These are phyloP conservation scores for Netelia virgata DNA, from an alignment of 2,888 invertebrate species.

Conservation along the genomic window DNA sequence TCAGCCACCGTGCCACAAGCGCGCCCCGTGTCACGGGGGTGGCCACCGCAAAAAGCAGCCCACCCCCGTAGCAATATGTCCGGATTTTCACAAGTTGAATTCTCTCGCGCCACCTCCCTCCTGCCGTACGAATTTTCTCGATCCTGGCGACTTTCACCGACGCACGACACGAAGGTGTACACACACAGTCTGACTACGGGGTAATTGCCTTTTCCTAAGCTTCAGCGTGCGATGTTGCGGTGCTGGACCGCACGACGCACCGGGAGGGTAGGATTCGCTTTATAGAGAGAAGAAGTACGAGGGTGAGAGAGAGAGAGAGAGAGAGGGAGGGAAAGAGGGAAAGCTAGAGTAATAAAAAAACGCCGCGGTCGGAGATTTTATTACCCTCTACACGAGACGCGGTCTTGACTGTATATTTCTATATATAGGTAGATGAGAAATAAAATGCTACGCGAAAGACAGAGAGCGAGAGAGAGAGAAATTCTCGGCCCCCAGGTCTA, in stretches of 20 bases:
- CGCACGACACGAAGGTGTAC: slow-evolving; percentile 23
- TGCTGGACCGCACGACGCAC: slow-evolving; percentile 23
- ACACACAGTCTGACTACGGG: slow-evolving; percentile 25
- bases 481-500: slow-evolving; percentile 16
- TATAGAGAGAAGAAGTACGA: slow-evolving; percentile 28
- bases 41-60: slow-evolving; percentile 62
- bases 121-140: slow-evolving; percentile 70
- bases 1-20: slow-evolving; percentile 71
- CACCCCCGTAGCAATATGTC: slow-evolving; percentile 80
- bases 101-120: slow-evolving; percentile 77
- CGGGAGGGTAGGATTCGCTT: slow-evolving; percentile 53
- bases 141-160: slow-evolving; percentile 65
- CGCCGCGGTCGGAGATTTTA: slow-evolving; percentile 54
- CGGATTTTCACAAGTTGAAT: slow-evolving; percentile 84
- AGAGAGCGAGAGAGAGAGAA: not conserved
- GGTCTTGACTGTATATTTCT: not conserved
- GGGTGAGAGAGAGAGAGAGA: not conserved
- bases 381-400: slow-evolving; percentile 16
- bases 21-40: slow-evolving; percentile 49
- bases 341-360: slow-evolving; percentile 54
- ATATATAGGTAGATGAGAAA: not conserved
- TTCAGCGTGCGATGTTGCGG: slow-evolving; percentile 30
- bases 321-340: not conserved
- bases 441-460: not conserved
- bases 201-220: slow-evolving; percentile 68